Conservation (phyloP, 2,888 invertebrate species). For the Dicyrtoma fusca region DNA sequence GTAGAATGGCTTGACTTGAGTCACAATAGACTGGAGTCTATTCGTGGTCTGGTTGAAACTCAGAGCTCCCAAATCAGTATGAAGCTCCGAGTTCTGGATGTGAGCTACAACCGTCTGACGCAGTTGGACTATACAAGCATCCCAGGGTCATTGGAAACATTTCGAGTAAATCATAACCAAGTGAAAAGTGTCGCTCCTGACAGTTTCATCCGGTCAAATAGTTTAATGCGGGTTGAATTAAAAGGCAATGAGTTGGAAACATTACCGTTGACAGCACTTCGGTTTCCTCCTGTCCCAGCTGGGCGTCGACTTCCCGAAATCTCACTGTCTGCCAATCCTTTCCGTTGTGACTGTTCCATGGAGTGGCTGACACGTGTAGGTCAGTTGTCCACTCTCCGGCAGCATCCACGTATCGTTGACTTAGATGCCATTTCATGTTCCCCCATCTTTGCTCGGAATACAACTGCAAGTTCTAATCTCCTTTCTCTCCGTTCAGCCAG, state of each 20-base stretch:
- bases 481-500: too few relatives aligned
- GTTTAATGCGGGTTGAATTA: constrained; percentile 83
- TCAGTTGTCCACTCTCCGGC: constrained; percentile 67
- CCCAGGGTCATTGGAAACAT: constrained; percentile 82
- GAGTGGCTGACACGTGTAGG: constrained; percentile 93
- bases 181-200: constrained; percentile 79
- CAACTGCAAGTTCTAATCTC: too few relatives aligned
- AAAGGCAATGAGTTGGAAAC: constrained; percentile 88
- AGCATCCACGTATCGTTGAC: constrained; percentile 86
- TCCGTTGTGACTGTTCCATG: constrained; percentile 92
- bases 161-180: constrained; percentile 88
- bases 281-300: not conserved
- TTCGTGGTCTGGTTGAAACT: constrained; percentile 57
- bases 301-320: constrained; percentile 65
- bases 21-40: constrained; percentile 74
- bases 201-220: constrained; percentile 81
- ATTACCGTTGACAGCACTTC: constrained; percentile 82
- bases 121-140: constrained; percentile 82
- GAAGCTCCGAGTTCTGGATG: constrained; percentile 73
- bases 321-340: constrained; percentile 90
- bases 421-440: constrained; percentile 83
- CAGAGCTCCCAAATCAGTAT: too few relatives aligned
- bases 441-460: constrained; percentile 60
- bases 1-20: constrained; percentile 88
- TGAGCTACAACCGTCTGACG: constrained; percentile 83